phyloP scores from a whole-genome alignment of 53 echinoderm and acorn worm genomes.

The Echinometra lucunter region DNA sequence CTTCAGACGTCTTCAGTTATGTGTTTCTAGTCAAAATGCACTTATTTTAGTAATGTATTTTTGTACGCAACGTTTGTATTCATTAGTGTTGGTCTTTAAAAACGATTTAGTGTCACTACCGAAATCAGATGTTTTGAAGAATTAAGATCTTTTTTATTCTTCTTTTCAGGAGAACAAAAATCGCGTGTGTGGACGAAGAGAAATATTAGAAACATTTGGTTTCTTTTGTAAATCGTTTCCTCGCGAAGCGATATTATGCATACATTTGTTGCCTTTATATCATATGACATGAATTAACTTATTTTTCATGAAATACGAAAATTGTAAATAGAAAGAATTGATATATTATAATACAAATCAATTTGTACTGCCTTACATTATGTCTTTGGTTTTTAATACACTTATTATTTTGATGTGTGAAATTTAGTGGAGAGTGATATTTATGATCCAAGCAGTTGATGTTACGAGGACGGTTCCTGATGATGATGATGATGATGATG shows the following conservation, averaged over 20 bases:
- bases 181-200: background rate
- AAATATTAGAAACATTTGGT: background rate
- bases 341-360: slow-evolving; percentile 70
- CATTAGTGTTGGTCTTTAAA: background rate
- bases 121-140: background rate
- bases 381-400: background rate
- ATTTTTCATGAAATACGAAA: slow-evolving; percentile 66
- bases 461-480: background rate
- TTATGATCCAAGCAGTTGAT: background rate
- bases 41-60: slow-evolving; percentile 2
- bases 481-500: background rate
- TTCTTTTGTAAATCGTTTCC: background rate
- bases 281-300: slow-evolving; percentile 66
- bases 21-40: background rate
- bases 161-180: background rate
- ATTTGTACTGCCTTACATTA: slow-evolving; percentile 58
- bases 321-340: slow-evolving; percentile 68
- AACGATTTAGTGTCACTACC: background rate
- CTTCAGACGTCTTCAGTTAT: background rate
- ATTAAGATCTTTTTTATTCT: background rate
- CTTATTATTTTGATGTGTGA: background rate
- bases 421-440: background rate
- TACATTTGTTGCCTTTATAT: slow-evolving; percentile 32
- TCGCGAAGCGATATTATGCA: background rate
- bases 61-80: background rate